Conservation (phyloP, 1,140 invertebrate species). For the Macrosteles quadrilineatus region DNA sequence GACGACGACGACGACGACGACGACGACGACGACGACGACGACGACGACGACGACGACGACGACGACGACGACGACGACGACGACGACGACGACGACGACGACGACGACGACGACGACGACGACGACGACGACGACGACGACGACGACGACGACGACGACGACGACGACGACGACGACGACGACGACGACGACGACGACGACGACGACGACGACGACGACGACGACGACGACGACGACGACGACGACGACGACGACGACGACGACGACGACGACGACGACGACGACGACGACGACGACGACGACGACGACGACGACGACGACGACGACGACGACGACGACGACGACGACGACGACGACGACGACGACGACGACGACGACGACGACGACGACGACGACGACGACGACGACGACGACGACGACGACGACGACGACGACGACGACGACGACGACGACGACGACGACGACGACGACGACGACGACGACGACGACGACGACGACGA, state of each 20-base stretch:
- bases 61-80: background rate
- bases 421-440: constrained; percentile 6
- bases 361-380: background rate
- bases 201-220: constrained; percentile 6
- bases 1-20: constrained; percentile 8
- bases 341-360: constrained; percentile 1
- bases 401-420: background rate
- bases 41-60: constrained; percentile 11
- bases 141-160: constrained; percentile 7
- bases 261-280: constrained; percentile 1
- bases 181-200: constrained; percentile 8
- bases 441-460: constrained; percentile 8
- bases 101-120: constrained; percentile 8
- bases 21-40: background rate
- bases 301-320: background rate
- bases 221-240: constrained; percentile 8
- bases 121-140: constrained; percentile 11
- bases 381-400: constrained; percentile 9
- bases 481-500: constrained; percentile 14
- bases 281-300: constrained; percentile 6
- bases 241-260: constrained; percentile 2
- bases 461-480: constrained; percentile 1
- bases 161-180: constrained; percentile 8
- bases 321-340: background rate
- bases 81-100: constrained; percentile 5